phyloP scores from a whole-genome alignment of 2,113 vertebrate genomes.

The Lagopus leucura region DNA sequence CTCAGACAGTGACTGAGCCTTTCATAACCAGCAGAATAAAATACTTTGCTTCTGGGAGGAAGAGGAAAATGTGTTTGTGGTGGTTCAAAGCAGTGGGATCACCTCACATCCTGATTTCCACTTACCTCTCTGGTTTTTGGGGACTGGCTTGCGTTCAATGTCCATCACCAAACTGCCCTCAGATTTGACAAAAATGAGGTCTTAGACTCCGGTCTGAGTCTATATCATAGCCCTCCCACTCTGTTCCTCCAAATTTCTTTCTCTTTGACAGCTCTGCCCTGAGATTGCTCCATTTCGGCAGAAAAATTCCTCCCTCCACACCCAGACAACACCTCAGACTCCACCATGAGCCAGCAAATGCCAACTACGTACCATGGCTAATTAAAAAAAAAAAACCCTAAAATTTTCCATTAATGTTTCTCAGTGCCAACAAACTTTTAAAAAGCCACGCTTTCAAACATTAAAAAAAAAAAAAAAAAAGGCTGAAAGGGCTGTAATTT shows the following conservation, averaged over 20 bases:
- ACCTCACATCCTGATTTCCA: not conserved
- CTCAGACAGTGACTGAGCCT: not conserved
- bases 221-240: not conserved
- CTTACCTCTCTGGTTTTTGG: not conserved
- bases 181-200: not conserved
- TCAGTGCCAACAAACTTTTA: not conserved
- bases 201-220: not conserved
- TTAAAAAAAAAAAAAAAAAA: not conserved
- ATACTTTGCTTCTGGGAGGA: not conserved
- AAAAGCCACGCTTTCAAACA: not conserved
- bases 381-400: not conserved
- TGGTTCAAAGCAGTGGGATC: not conserved
- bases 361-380: not conserved
- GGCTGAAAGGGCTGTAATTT: not conserved
- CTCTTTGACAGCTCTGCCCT: not conserved
- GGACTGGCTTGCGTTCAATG: rapidly evolving
- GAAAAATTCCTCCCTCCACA: not conserved
- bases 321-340: not conserved
- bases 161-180: not conserved
- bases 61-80: not conserved
- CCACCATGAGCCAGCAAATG: not conserved
- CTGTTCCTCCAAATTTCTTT: not conserved
- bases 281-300: not conserved
- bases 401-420: not conserved
- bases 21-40: not conserved